phyloP scores from a whole-genome alignment of 2,113 vertebrate species.

The Pungitius pungitius region DNA sequence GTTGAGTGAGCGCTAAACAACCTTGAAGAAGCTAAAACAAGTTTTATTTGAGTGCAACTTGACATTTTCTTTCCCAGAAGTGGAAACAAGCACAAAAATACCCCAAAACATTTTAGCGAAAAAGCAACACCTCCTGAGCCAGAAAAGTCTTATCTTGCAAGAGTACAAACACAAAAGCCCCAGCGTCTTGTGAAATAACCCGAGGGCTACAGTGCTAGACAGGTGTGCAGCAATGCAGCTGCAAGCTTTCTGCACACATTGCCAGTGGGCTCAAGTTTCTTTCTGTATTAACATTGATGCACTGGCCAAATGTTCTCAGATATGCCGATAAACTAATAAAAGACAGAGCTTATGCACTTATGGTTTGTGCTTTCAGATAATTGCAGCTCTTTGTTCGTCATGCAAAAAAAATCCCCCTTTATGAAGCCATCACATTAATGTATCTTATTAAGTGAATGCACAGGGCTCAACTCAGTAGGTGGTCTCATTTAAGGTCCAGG shows the following conservation, averaged over 20 bases:
- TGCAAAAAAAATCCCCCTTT: conserved; percentile 7
- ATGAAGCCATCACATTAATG: conserved; percentile 1
- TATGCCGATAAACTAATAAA: conserved; percentile 33
- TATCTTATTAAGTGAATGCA: conserved; percentile 28
- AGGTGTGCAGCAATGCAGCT: conserved; percentile 71
- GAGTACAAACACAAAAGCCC: conserved; percentile 47
- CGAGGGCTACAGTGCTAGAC: conserved; percentile 65
- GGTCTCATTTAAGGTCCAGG: conserved; percentile 53
- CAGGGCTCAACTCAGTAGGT: conserved; percentile 34
- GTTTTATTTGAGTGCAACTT: conserved; percentile 26
- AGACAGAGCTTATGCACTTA: not conserved
- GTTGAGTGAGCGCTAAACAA: conserved; percentile 1
- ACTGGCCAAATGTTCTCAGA: conserved; percentile 38
- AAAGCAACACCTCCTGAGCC: not conserved
- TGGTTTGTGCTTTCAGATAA: not conserved
- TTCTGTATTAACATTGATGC: conserved; percentile 50
- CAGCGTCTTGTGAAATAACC: conserved; percentile 44
- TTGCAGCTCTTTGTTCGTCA: conserved; percentile 1
- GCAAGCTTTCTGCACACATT: conserved; percentile 32
- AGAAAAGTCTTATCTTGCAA: conserved; percentile 28
- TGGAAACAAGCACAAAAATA: not conserved
- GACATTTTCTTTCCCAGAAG: not conserved
- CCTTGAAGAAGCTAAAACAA: not conserved
- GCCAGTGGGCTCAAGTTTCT: conserved; percentile 52
- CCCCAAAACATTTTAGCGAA: conserved; percentile 11